These are phyloP conservation scores for Elysia chlorotica DNA, from an alignment of 1,140 invertebrate genomes.

Conservation along the genomic window DNA sequence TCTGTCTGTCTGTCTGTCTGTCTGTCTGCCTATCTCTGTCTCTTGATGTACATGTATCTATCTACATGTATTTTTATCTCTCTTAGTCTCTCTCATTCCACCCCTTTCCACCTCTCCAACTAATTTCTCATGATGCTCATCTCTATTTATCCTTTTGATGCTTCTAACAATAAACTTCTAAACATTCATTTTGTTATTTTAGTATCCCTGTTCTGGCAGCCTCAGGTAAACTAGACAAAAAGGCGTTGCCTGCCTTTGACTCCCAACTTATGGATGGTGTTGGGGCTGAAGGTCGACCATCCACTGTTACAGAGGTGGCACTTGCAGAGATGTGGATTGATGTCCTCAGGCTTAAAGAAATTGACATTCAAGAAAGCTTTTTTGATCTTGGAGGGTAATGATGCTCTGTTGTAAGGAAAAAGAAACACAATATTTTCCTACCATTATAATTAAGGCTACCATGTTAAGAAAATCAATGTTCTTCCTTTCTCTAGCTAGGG, in stretches of 20 bases:
- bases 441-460: no score
- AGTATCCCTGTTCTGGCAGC: constrained; percentile 62
- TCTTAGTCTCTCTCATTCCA: no score
- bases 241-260: constrained; percentile 58
- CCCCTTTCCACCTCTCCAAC: no score
- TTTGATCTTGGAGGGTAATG: constrained; percentile 65
- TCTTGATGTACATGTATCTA: neutral
- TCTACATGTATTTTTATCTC: no score
- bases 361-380: constrained; percentile 65
- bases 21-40: no score
- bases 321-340: constrained; percentile 60
- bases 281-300: constrained; percentile 53
- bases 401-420: no score
- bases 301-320: constrained; percentile 57
- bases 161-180: no score
- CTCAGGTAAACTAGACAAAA: constrained; percentile 62
- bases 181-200: no score
- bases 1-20: neutral
- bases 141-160: no score
- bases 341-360: constrained; percentile 51
- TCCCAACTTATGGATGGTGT: constrained; percentile 43
- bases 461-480: no score
- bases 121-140: neutral
- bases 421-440: no score
- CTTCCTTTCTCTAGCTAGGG: no score